Evolutionary conservation across 2,797 vertebrate genomes (phyloP).

Genomic region (Platyrinchus mystaceus): DNA sequence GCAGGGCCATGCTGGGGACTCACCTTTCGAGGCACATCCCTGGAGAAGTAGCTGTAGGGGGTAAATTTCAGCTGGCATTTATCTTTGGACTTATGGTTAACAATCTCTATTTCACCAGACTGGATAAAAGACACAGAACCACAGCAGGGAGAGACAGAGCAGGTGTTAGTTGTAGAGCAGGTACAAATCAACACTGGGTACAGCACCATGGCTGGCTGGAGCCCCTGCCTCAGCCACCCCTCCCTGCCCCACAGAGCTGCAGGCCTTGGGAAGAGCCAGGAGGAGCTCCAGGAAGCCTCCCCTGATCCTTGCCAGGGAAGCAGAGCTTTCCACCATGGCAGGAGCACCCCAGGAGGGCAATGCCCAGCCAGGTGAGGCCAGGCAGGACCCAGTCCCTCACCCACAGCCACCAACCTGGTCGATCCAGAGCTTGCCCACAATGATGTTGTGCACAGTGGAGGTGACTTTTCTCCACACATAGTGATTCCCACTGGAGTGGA

Average conservation of each 20-base stretch:
- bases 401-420: conserved; percentile 83
- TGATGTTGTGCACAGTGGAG: conserved; percentile 99
- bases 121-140: conserved; percentile 65
- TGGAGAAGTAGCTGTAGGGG: conserved; percentile 98
- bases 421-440: conserved; percentile 98
- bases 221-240: neutral
- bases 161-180: neutral
- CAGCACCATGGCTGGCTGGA: neutral
- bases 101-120: conserved; percentile 97
- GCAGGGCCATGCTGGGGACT: neutral
- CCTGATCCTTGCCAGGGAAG: neutral
- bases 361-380: neutral
- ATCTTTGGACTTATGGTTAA: conserved; percentile 95
- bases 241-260: neutral
- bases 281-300: neutral
- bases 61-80: conserved; percentile 97
- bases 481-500: conserved; percentile 92
- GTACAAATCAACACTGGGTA: neutral
- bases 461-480: conserved; percentile 98
- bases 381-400: neutral
- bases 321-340: fast-evolving
- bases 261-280: neutral
- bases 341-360: fast-evolving
- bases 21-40: conserved; percentile 96
- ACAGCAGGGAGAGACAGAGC: conserved; percentile 34